Conservation (phyloP, 53 echinoderm and acorn worm species). For the Astropecten irregularis region DNA sequence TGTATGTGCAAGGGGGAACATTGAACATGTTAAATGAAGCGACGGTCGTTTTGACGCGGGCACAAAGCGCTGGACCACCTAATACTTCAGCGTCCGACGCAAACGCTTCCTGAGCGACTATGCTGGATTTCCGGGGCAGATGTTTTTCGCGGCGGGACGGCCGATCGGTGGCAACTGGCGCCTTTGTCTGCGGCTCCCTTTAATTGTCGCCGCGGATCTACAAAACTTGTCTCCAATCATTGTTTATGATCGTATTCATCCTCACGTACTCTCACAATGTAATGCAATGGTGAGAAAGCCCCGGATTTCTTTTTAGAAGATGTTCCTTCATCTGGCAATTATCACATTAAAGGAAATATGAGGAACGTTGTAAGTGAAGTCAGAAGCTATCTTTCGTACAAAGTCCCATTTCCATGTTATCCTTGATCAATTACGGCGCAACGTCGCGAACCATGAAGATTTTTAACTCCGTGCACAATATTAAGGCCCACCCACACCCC, state of each 20-base stretch:
- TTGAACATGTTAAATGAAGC: slow-evolving; percentile 34
- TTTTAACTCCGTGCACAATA: too few relatives aligned
- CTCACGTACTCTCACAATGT: not conserved
- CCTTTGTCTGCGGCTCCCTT: slow-evolving; percentile 5
- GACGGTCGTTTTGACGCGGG: not conserved
- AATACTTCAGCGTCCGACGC: not conserved
- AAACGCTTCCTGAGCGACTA: slow-evolving; percentile 24
- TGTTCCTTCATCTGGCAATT: too few relatives aligned
- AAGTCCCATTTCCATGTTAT: too few relatives aligned
- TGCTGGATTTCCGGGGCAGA: slow-evolving; percentile 51
- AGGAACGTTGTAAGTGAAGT: too few relatives aligned
- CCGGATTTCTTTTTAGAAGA: too few relatives aligned
- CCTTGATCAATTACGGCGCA: too few relatives aligned
- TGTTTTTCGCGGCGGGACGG: slow-evolving; percentile 22
- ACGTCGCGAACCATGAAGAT: too few relatives aligned
- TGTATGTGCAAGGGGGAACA: too few relatives aligned
- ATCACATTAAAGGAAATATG: too few relatives aligned
- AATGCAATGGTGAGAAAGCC: too few relatives aligned
- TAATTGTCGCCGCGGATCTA: slow-evolving; percentile 32
- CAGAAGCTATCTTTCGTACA: too few relatives aligned
- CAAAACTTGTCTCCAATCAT: not conserved
- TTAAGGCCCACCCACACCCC: too few relatives aligned
- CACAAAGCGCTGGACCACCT: slow-evolving; percentile 16
- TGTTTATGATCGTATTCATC: slow-evolving; percentile 5
- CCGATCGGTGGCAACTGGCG: slow-evolving; percentile 11